Conservation (phyloP, 2,797 vertebrate species). For the Chelon labrosus region DNA sequence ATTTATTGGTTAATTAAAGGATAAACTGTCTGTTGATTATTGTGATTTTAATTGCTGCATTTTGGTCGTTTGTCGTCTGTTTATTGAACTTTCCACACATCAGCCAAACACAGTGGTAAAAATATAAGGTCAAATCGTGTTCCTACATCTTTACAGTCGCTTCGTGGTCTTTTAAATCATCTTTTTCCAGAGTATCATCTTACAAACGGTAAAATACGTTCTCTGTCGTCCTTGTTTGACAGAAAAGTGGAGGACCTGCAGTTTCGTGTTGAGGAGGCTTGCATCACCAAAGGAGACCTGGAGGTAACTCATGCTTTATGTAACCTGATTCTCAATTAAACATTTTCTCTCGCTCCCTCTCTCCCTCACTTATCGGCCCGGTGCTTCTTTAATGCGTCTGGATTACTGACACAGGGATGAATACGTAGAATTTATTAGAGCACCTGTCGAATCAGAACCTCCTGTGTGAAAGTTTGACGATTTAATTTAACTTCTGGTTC, state of each 20-base stretch:
- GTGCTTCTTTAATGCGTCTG: background rate
- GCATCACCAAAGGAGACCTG: conserved; percentile 98
- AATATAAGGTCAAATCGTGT: no score
- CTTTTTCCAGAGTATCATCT: no score
- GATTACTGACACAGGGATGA: conserved; percentile 28
- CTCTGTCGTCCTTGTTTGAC: conserved; percentile 51
- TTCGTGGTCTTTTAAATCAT: no score
- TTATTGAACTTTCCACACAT: no score
- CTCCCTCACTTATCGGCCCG: background rate
- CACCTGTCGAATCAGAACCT: background rate
- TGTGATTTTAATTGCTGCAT: no score
- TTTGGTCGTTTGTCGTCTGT: no score
- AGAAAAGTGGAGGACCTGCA: conserved; percentile 99
- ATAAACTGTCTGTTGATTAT: no score
- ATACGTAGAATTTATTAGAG: background rate
- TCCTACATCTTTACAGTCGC: no score
- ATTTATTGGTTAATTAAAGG: no score
- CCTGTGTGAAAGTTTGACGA: no score
- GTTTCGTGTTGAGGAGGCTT: conserved; percentile 97
- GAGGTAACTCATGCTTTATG: conserved; percentile 88
- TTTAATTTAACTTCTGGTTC: no score
- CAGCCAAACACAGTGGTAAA: no score
- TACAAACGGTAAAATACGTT: background rate
- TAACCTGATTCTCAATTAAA: conserved; percentile 24
- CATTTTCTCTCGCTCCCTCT: conserved; percentile 2